Base-by-base conservation (phyloP, 1,140 invertebrate genomes). In the Heterodera carotae region DNA sequence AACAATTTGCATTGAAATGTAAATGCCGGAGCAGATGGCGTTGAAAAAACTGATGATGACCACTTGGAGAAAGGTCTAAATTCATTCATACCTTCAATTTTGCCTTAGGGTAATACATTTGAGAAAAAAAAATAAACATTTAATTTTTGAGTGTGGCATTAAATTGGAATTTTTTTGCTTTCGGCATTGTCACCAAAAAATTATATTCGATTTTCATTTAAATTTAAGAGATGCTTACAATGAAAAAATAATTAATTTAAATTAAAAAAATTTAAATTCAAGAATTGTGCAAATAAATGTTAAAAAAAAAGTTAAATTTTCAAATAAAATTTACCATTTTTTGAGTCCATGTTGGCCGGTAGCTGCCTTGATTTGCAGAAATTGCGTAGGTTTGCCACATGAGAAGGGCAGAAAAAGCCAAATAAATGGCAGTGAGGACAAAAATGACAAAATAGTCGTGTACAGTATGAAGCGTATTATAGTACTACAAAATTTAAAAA, bases 41-140 rank as follows among this genome's bases (percentile, higher is more conserved):
- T 78, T 78, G 36, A 77, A 53, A 53, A 78, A 78, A 15, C 77
- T 78, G 2, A 78, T 77, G 22, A 78, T 36, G 22, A 79, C 34
- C 34, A 79, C 76, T 77, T 78, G 76, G 31, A 78, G 34, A 76
- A 79, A 78, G 22, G 76, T 68, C 62, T 79, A 68, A 59, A 69
- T n/a, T n/a, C n/a, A n/a, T n/a, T n/a, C n/a, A n/a, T n/a, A n/a
- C n/a, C n/a, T n/a, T n/a, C n/a, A n/a, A n/a, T n/a, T n/a, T n/a
- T n/a, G n/a, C 36, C 36, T 39, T 39, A 39, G 36, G 36, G 36
- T 5, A 10, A 5, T 10, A 4, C 36, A 39, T 39, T 10, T 5
- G 36, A 39, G 4, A 39, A 39, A 10, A 39, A 39, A 4, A 39
- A 10, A 39, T 10, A 39, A 39, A 39, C 36, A 39, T 39, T 39